Base-by-base conservation (phyloP, 2,888 invertebrate genomes). In the Molorchus minor region DNA sequence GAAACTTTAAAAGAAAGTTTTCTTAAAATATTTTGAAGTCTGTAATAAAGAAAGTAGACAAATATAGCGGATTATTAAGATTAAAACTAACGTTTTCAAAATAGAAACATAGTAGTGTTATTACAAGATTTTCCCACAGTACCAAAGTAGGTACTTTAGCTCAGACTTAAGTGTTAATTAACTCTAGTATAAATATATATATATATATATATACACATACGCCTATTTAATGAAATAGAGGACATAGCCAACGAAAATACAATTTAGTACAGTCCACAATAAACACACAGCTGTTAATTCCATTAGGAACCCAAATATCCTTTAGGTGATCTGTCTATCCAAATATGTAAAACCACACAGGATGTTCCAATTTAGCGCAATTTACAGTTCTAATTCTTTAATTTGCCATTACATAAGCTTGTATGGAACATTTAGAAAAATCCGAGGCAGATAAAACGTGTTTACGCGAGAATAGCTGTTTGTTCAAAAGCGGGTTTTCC, bases 261-360 rank as follows among this genome's bases (percentile, higher is more conserved):
- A 25, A 25, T n/a, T n/a, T n/a, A n/a, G n/a, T n/a, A n/a, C n/a
- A n/a, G 25, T 25, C 8, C 25, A 10, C n/a, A n/a, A n/a, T n/a
- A n/a, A n/a, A n/a, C 21, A 20, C 15, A 25, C 15, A n/a, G 41
- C 12, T 21, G 41, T 41, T 41, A 41, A 41, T 41, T 21, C n/a
- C n/a, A 41, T 41, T 41, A 41, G 12, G 41, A 10, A 19, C 15
- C 25, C 43, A 25, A 25, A 20, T 20, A 21, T 43, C 43, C 43
- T 43, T 43, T 43, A 20, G 25, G 13, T 13, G 19, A 25, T 25
- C 15, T 21, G 12, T 43, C 43, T 19, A 25, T 43, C 43, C 43
- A 43, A 43, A 43, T 43, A 43, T 43, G 43, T 43, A 43, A 43
- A 43, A 43, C 43, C 43, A 25, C 13, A 25, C 43, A 43, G 43